Evolutionary conservation across 2,797 vertebrate species (phyloP).

Genomic region (Selene dorsalis): DNA sequence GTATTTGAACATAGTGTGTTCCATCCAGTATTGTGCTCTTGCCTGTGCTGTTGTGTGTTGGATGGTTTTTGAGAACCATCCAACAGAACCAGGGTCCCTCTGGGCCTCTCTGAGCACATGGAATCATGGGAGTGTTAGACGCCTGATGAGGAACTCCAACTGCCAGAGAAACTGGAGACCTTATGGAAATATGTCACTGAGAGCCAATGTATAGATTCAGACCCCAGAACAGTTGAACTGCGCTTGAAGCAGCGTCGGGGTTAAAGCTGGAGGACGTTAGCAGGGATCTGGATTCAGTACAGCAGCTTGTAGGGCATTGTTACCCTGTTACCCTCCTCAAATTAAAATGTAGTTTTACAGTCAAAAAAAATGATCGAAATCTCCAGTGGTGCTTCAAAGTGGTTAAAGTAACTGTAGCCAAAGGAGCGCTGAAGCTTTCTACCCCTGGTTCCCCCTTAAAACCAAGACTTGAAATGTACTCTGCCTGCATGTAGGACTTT

Average conservation of each 20-base stretch:
- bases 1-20: conserved; percentile 29
- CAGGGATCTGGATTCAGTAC: conserved; percentile 2
- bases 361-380: conserved; percentile 17
- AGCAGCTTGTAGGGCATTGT: neutral
- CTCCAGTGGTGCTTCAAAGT: conserved; percentile 27
- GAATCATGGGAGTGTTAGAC: conserved; percentile 59
- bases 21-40: conserved; percentile 44
- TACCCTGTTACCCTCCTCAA: neutral
- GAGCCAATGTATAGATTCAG: conserved; percentile 41
- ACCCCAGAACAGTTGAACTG: conserved; percentile 31
- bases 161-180: conserved; percentile 60
- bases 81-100: conserved; percentile 60
- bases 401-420: conserved; percentile 28
- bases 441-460: conserved; percentile 38
- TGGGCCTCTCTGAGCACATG: conserved; percentile 68
- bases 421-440: conserved; percentile 22
- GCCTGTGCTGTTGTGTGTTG: conserved; percentile 50
- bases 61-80: conserved; percentile 47
- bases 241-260: conserved; percentile 17
- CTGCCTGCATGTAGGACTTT: conserved; percentile 23
- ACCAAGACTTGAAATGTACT: conserved; percentile 30
- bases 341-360: conserved; percentile 20
- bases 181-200: conserved; percentile 52
- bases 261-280: conserved; percentile 30
- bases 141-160: conserved; percentile 33